A percentile compares a stretch with the other conserved stretches of the same genome.
Conservation (phyloP, 1,140 invertebrate genomes). For the Hestina assimilis region DNA sequence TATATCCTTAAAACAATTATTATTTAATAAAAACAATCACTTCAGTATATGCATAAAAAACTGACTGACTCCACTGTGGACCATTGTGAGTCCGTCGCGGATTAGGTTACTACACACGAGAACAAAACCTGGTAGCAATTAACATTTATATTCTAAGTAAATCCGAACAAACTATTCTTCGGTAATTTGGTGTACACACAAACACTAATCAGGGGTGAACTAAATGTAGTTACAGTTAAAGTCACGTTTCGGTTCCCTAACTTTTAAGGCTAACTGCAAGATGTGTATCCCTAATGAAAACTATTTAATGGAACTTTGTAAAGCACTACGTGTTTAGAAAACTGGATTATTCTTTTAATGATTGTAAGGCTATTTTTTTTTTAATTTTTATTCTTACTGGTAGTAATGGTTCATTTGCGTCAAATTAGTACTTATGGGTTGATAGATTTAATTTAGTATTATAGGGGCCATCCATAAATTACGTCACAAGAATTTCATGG, state of each 20-base stretch:
- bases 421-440: too few species aligned
- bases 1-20: too few species aligned
- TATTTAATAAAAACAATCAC: too few species aligned
- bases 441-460: too few species aligned
- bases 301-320: neutral
- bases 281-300: constrained; percentile 7
- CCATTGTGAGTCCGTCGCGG: too few species aligned
- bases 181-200: constrained; percentile 12
- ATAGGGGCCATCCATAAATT: too few species aligned
- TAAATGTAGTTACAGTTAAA: constrained; percentile 19
- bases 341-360: neutral
- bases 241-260: constrained; percentile 13
- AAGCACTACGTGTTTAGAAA: neutral
- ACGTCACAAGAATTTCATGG: too few species aligned
- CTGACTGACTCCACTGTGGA: too few species aligned
- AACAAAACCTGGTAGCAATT: neutral
- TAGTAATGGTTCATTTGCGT: too few species aligned
- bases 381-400: too few species aligned
- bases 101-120: neutral
- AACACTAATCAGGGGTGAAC: constrained; percentile 15
- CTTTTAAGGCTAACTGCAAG: constrained; percentile 18
- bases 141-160: constrained; percentile 9
- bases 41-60: too few species aligned
- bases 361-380: too few species aligned
- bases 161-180: neutral